Percentiles rank a stretch among this genome's conserved stretches.
These are phyloP conservation scores for Ranitomeya imitator DNA, from an alignment of 2,113 vertebrate genomes.

Conservation along the genomic window DNA sequence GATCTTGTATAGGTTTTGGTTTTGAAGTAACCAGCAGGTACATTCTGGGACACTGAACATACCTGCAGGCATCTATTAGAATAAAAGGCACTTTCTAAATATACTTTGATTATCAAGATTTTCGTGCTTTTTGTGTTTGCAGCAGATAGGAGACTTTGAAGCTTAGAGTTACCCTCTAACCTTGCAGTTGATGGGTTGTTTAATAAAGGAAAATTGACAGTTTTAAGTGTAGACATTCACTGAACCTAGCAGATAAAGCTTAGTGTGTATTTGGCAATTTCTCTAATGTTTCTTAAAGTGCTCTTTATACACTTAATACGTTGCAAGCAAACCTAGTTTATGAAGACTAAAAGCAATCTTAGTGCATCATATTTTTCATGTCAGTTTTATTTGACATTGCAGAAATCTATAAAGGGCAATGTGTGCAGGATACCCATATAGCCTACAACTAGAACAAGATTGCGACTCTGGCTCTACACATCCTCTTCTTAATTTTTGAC, in stretches of 20 bases:
- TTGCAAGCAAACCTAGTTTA: neutral
- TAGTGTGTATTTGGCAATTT: neutral
- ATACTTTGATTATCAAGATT: constrained; percentile 4
- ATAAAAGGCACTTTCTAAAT: constrained; percentile 3
- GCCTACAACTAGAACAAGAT: too few relatives aligned
- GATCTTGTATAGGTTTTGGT: constrained; percentile 18
- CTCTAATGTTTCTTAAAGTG: neutral
- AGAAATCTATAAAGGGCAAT: too few relatives aligned
- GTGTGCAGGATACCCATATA: too few relatives aligned
- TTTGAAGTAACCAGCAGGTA: constrained; percentile 22
- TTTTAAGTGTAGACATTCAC: neutral
- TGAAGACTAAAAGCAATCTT: neutral
- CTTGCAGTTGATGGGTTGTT: neutral
- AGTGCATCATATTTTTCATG: neutral
- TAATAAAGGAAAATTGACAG: neutral
- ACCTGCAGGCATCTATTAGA: constrained; percentile 10
- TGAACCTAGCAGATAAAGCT: neutral
- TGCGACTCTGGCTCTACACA: too few relatives aligned
- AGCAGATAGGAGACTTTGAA: neutral
- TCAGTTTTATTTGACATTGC: neutral
- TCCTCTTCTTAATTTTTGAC: too few relatives aligned
- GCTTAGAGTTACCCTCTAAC: neutral
- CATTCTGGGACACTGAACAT: constrained; percentile 5
- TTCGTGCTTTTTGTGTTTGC: neutral
- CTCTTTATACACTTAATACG: too few relatives aligned